phyloP scores from a whole-genome alignment of 2,797 vertebrate genomes.

The Sebastes matsubarae region DNA sequence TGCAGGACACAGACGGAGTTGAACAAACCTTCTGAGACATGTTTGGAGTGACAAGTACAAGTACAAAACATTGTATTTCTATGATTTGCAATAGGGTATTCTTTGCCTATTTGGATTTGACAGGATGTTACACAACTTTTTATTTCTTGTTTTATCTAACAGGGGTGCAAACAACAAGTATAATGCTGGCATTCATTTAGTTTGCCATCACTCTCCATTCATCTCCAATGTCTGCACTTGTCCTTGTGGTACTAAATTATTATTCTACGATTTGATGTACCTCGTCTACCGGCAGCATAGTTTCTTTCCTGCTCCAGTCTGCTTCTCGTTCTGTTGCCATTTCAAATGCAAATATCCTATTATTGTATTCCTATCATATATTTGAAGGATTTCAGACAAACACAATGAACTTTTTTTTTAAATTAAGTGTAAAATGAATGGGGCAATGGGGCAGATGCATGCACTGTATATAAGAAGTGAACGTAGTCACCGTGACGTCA shows the following conservation, averaged over 20 bases:
- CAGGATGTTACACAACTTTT: background rate
- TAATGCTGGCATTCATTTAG: background rate
- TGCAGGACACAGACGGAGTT: background rate
- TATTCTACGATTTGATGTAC: background rate
- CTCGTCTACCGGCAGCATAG: background rate
- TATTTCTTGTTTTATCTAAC: background rate
- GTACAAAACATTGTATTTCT: background rate
- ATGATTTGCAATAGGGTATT: background rate
- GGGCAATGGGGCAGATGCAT: background rate
- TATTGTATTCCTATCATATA: background rate
- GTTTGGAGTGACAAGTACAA: background rate
- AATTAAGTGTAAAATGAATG: background rate
- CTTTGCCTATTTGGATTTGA: background rate
- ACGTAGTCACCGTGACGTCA: no score
- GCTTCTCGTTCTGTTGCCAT: no score
- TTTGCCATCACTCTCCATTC: background rate
- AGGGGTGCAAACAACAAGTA: background rate
- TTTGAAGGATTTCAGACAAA: background rate
- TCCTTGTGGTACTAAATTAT: background rate
- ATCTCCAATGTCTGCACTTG: background rate
- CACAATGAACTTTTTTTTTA: background rate
- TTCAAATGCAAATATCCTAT: no score
- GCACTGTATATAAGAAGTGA: no score
- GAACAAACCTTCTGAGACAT: background rate
- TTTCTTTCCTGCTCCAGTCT: background rate